Percentiles rank a stretch among this genome's conserved stretches.
phyloP scores from a whole-genome alignment of 2,888 invertebrate genomes.

The Cryptosula pallasiana region DNA sequence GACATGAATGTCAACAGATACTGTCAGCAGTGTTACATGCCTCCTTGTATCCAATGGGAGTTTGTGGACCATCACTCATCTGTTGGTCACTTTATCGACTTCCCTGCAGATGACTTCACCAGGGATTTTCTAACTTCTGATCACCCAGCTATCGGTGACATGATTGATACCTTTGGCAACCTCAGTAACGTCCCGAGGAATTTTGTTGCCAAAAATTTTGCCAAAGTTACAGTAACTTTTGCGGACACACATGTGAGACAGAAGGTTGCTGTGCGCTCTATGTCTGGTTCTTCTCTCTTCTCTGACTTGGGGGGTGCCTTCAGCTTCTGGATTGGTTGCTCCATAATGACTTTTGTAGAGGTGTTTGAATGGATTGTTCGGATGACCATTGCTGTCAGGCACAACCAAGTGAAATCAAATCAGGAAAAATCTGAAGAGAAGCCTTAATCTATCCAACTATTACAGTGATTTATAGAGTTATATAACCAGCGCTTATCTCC shows the following conservation, averaged over 20 bases:
- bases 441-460: too few relatives aligned
- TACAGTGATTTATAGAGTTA: too few relatives aligned
- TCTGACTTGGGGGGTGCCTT: conserved; percentile 18
- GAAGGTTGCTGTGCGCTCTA: neutral
- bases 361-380: neutral
- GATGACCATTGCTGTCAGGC: neutral
- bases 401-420: too few relatives aligned
- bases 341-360: conserved; percentile 16
- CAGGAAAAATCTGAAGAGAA: too few relatives aligned
- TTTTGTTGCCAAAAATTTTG: conserved; percentile 14
- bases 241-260: neutral
- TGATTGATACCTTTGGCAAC: neutral
- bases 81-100: neutral
- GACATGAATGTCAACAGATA: neutral
- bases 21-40: neutral
- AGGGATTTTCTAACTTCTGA: neutral
- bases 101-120: neutral
- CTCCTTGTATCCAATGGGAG: neutral
- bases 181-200: neutral
- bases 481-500: too few relatives aligned
- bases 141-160: neutral
- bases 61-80: neutral
- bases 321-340: conserved; percentile 17
- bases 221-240: conserved; percentile 13
- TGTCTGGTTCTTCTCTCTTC: conserved; percentile 17